Base-by-base conservation (phyloP, 2,888 invertebrate species). In the Protonemura montana region DNA sequence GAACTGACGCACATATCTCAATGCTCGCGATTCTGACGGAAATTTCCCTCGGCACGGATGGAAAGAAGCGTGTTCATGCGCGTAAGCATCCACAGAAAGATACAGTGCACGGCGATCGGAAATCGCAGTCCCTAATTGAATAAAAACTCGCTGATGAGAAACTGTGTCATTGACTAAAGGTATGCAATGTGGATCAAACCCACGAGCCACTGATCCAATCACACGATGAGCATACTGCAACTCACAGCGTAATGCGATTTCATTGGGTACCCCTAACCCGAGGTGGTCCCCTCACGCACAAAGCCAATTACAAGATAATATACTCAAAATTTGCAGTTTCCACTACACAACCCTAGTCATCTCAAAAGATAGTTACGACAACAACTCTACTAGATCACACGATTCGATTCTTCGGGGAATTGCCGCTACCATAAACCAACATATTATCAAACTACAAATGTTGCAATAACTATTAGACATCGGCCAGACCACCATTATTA, bases 391-490 rank as follows among this genome's bases (percentile, higher is more conserved):
- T 59, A 21, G 13, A 59, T 78, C 26, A 27, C 78, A n/a, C 78
- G 78, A 78, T 78, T 5, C 78, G 27, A 21, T 78, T 78, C 78
- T 78, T 78, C 78, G 78, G 78, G 78, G 78, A 78, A 78, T 78
- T 27, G 26, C 26, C 78, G 13, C 6, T 10, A 59, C 16, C 21
- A 10, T 59, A 59, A 59, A 59, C 59, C 28, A 78, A 78, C 78
- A 78, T 78, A 78, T 27, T 78, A 78, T 21, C 78, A 78, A 78
- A 78, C 78, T 78, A 28, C 78, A 28, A 78, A 78, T 78, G 78
- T 78, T 78, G 28, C 78, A 78, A 78, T 78, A 78, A 78, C 78
- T 78, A 78, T 78, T 5, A 78, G 28, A 78, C 78, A 26, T 27
- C 26, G 78, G 21, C 78, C 3, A 78, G 28, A 78, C 78, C 78